phyloP scores from a whole-genome alignment of 92 coral and sea anemone genomes.

The Meandrina meandrites region DNA sequence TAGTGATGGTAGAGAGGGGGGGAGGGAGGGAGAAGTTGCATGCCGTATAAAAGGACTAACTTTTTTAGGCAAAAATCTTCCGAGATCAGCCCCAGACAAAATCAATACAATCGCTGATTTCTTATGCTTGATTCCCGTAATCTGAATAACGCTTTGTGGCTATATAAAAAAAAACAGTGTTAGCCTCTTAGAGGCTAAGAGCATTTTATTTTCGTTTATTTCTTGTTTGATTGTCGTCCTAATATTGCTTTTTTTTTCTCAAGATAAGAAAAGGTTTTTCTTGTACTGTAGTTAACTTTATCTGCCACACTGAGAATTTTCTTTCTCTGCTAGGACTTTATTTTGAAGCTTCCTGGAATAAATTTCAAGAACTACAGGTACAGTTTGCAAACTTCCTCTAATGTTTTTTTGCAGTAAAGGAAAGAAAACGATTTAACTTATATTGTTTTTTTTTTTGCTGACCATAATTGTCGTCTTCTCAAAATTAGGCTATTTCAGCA shows the following conservation, averaged over 20 bases:
- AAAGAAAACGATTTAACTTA: too few relatives aligned
- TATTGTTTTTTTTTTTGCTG: too few relatives aligned
- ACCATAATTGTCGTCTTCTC: too few relatives aligned
- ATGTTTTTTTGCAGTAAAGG: not conserved
- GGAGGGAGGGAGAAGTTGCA: too few relatives aligned
- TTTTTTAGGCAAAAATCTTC: too few relatives aligned
- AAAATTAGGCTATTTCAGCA: too few relatives aligned
- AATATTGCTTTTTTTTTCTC: not conserved
- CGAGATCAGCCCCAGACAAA: not conserved
- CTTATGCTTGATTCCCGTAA: not conserved
- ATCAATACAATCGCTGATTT: not conserved
- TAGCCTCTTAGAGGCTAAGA: too few relatives aligned
- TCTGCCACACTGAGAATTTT: not conserved
- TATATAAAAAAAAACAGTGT: too few relatives aligned
- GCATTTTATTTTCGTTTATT: not conserved
- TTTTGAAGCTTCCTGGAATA: conserved; percentile 84
- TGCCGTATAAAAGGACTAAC: too few relatives aligned
- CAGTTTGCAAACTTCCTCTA: not conserved
- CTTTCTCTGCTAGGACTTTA: conserved; percentile 64
- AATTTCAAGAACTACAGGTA: conserved; percentile 84
- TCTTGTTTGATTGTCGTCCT: not conserved
- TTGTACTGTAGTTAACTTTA: not conserved
- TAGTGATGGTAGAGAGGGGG: too few relatives aligned
- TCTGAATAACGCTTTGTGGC: not conserved
- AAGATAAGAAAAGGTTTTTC: not conserved